These are phyloP conservation scores for Dasyornis broadbenti DNA, from an alignment of 2,113 vertebrate genomes.

Conservation along the genomic window DNA sequence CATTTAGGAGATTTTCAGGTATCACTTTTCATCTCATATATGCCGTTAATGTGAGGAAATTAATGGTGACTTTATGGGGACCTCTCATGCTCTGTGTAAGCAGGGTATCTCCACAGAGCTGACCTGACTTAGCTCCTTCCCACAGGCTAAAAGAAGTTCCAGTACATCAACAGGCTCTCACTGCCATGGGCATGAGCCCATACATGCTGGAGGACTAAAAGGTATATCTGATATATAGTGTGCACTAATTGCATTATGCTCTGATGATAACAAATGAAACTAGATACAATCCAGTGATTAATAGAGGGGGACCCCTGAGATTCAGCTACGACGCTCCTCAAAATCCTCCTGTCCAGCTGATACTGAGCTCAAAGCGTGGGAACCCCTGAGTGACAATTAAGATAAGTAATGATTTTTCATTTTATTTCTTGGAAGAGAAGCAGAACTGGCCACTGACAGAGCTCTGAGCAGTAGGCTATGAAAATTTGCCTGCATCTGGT, in stretches of 20 bases:
- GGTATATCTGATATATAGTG: neutral
- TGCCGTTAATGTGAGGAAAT: neutral
- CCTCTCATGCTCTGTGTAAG: neutral
- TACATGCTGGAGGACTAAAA: neutral
- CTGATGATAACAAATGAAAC: neutral
- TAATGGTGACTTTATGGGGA: neutral
- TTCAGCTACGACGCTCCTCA: neutral
- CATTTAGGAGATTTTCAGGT: neutral
- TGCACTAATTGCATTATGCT: neutral
- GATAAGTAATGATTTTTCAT: neutral
- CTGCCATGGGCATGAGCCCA: neutral
- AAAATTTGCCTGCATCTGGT: neutral
- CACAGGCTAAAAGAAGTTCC: neutral
- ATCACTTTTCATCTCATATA: rapidly evolving
- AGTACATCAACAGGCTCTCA: neutral
- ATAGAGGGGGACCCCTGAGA: neutral
- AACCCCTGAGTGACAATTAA: neutral
- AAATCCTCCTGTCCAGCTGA: neutral
- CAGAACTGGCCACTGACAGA: neutral
- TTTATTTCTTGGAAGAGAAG: neutral
- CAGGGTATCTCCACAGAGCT: neutral
- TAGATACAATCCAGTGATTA: neutral
- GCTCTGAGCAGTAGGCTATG: neutral
- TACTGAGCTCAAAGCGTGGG: neutral
- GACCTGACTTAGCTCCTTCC: neutral